Evolutionary conservation across 2,797 vertebrate genomes (phyloP), one percentile per base, ranked within the genome.

Genomic region (Amblyopsis hoosieri): DNA sequence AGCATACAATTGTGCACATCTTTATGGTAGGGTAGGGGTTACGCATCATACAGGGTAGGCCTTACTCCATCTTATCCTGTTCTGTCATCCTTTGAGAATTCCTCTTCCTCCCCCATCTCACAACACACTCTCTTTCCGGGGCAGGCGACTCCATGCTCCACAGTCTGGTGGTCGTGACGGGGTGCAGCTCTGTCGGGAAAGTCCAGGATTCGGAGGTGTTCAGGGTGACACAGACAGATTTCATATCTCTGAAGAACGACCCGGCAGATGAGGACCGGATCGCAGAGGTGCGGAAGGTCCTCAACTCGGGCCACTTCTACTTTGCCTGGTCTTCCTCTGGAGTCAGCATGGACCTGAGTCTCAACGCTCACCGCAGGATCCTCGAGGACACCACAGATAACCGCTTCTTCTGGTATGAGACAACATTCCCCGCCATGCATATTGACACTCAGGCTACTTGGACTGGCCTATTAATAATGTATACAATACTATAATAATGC

Each of bases 131-230:
- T 5, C 2, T 67, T 12, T 2, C n/a, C 69, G 83, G 70, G 70
- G 1, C 80, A 99, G 97, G 96, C 61, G 97, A 99, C 69, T 91
- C 92, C 0, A 95, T 98, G 93, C 90, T 98, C 13, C 95, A 97
- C 90, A 98, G 97, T 66, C 88, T 99, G 81, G 97, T 99, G 71
- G 91, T 99, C 12, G 97, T 98, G 65, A 97, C 97, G 0, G 98
- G 98, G 9, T 99, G 97, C 78, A 98, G 98, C 92, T 99, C 97
- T 0, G 98, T 97, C 66, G 98, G 97, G 14, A 99, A 98, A 79
- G 96, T 99, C 73, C 97, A 99, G 84, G 98, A 99, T 52, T 99
- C 97, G 0, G 97, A 99, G 86, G 97, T 99, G 47, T 99, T 99
- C 84, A 91, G 97, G 69, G 97, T 99, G 66, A 99, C 95, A n/a